Conservation (phyloP, 2,888 invertebrate genomes). For the Gari tellinella region DNA sequence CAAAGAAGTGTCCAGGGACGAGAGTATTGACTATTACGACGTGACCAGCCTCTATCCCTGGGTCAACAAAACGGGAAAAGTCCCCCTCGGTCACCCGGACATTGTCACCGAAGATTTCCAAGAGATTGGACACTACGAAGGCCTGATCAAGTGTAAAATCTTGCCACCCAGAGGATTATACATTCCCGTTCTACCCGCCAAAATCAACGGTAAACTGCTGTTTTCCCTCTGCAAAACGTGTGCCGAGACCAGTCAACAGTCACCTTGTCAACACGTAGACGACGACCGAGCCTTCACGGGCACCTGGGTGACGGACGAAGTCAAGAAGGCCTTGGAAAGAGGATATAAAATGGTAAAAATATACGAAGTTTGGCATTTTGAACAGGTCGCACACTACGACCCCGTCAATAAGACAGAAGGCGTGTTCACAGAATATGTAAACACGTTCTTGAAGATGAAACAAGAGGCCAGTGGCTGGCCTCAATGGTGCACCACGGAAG, state of each 20-base stretch:
- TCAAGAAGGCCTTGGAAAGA: constrained; percentile 42
- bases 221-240: constrained; percentile 78
- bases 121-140: constrained; percentile 9
- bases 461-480: constrained; percentile 63
- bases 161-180: constrained; percentile 3
- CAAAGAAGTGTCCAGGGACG: constrained; percentile 3
- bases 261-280: constrained; percentile 70
- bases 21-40: constrained; percentile 21
- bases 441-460: constrained; percentile 13
- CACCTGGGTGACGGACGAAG: constrained; percentile 79
- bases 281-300: constrained; percentile 67
- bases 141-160: constrained; percentile 18
- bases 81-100: constrained; percentile 1
- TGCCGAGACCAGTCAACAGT: constrained; percentile 11
- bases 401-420: too few species aligned
- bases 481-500: constrained; percentile 26
- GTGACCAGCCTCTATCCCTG: constrained; percentile 31
- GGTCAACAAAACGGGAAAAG: constrained; percentile 17
- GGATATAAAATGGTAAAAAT: constrained; percentile 5
- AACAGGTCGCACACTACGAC: constrained; percentile 6
- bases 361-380: constrained; percentile 24
- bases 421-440: constrained; percentile 1
- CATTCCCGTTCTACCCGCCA: constrained; percentile 9
- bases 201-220: constrained; percentile 65
- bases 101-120: constrained; percentile 15